Evolutionary conservation across 2,888 invertebrate genomes (phyloP), one percentile per base, ranked within the genome.

Genomic region (Troides helena): DNA sequence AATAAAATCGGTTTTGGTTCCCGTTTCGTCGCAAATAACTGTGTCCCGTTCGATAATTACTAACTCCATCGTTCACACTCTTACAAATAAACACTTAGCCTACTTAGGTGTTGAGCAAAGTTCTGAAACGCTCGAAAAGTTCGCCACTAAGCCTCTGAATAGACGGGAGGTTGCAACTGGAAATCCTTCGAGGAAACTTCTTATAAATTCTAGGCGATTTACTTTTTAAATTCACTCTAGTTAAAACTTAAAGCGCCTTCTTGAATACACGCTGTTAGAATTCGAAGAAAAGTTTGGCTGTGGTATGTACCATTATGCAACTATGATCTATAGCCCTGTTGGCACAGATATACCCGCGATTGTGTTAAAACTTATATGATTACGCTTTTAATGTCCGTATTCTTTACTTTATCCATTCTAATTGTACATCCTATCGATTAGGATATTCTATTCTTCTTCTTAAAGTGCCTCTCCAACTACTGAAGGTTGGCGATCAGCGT

Each of bases 141-240:
- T 69, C 25, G 61, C 69, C 65, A 69, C 65, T 69, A 69, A 69
- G 69, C 69, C 61, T 61, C 61, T 65, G 69, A 69, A 69, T 69
- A 65, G 64, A 69, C 65, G 65, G 56, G 43, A 61, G 61, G 65
- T 65, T 69, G 69, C 69, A 65, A 69, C 69, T 69, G 61, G 59
- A 69, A 69, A 69, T 69, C 65, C 65, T 69, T 43, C 60, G 25
- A 12, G 23, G 61, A 69, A 69, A 69, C 65, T 69, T 69, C 65
- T 64, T 61, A 69, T 69, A 65, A 65, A 69, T 65, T 69, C 69
- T 69, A 61, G 61, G 61, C 69, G 69, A 69, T 69, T 69, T 69
- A 65, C 69, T 69, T 69, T 65, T 69, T 43, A 65, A 69, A 69
- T 57, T 69, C 65, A 65, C 61, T 69, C 69, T 65, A 69, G 65